Evolutionary conservation across 1,140 invertebrate species (phyloP).

Genomic region (Trichonephila clavata): DNA sequence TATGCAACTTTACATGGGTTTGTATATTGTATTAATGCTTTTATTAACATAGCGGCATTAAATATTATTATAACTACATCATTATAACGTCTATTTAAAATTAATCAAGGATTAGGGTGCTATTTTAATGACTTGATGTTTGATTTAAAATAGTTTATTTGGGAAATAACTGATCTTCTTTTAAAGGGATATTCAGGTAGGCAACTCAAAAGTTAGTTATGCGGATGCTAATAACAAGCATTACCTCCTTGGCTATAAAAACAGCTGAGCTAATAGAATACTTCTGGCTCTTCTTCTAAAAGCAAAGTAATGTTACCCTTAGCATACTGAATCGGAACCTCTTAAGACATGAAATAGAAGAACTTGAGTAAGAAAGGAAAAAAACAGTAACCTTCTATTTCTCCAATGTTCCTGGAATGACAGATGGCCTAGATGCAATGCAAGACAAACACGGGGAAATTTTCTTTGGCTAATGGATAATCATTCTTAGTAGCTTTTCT

Average conservation of each 20-base stretch:
- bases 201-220: too few species aligned
- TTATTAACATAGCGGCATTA: too few species aligned
- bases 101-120: too few species aligned
- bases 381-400: neutral
- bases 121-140: too few species aligned
- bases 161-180: too few species aligned
- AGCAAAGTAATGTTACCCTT: constrained; percentile 18
- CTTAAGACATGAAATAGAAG: neutral
- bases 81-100: too few species aligned
- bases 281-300: neutral
- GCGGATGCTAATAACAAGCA: too few species aligned
- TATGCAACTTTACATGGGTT: too few species aligned
- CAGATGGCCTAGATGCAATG: neutral
- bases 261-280: neutral
- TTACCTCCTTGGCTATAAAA: neutral
- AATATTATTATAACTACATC: too few species aligned
- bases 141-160: too few species aligned
- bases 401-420: neutral
- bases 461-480: constrained; percentile 24
- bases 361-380: neutral
- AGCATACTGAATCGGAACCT: neutral
- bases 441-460: neutral
- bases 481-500: neutral
- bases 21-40: too few species aligned
- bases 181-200: too few species aligned